A percentile compares a stretch with the other conserved stretches of the same genome.
phyloP scores from a whole-genome alignment of 1,140 invertebrate genomes.

The Teleogryllus occipitalis region DNA sequence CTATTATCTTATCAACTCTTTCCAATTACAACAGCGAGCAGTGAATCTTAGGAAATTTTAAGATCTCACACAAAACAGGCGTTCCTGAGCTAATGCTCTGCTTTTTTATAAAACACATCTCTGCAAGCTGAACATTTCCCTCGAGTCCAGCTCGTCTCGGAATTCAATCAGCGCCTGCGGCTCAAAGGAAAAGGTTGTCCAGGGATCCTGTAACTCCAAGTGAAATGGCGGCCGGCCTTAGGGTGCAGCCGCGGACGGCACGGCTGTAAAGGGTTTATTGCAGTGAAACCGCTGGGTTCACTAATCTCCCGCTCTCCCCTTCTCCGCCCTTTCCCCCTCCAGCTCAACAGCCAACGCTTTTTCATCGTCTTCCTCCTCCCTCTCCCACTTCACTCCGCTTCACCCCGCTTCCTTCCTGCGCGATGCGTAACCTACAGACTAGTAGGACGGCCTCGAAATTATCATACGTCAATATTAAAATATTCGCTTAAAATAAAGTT shows the following conservation, averaged over 20 bases:
- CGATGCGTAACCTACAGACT: neutral
- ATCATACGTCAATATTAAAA: conserved; percentile 6
- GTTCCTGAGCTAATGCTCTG: no score
- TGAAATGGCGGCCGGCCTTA: neutral
- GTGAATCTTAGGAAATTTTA: no score
- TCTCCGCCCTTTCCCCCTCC: no score
- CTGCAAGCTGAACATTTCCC: no score
- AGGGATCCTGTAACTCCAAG: neutral
- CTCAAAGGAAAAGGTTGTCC: neutral
- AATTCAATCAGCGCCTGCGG: neutral
- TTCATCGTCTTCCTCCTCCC: no score
- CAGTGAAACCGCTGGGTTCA: neutral
- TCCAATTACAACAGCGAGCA: no score
- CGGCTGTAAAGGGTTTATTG: neutral
- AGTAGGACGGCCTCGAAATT: neutral
- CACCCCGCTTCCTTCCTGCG: no score
- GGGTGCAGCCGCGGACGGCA: neutral
- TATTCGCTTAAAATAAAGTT: conserved; percentile 6
- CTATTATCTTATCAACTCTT: no score
- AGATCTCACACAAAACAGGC: no score
- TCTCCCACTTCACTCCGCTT: neutral
- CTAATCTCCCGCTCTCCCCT: neutral
- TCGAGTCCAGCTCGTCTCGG: no score
- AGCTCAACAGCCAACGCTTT: no score
- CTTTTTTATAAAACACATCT: no score